phyloP scores from a whole-genome alignment of 2,888 invertebrate genomes.

The Aspidiotus destructor region DNA sequence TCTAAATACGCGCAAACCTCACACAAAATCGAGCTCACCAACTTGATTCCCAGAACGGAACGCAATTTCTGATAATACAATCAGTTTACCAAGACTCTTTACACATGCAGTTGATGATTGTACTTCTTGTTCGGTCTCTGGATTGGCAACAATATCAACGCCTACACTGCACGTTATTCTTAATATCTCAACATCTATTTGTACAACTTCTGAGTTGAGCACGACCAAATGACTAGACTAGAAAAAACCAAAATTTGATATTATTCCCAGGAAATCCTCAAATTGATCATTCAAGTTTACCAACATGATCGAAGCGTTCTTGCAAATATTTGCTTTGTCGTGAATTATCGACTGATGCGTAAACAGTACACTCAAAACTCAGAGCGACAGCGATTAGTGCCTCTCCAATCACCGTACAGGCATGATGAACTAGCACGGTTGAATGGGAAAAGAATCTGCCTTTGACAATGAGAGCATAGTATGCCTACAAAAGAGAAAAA shows the following conservation, averaged over 20 bases:
- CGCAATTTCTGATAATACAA: conserved; percentile 40
- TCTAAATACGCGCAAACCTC: no score
- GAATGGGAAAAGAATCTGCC: conserved; percentile 47
- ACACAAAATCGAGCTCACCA: no score
- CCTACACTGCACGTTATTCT: conserved; percentile 35
- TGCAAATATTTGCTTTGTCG: conserved; percentile 56
- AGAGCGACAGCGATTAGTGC: conserved; percentile 52
- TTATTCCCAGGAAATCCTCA: neutral
- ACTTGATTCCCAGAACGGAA: neutral
- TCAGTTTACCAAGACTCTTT: conserved; percentile 49
- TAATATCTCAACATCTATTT: conserved; percentile 33
- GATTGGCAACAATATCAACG: conserved; percentile 51
- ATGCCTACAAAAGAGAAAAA: conserved; percentile 43
- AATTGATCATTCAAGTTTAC: conserved; percentile 33
- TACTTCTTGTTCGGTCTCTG: conserved; percentile 49
- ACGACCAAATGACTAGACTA: conserved; percentile 41
- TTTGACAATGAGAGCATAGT: conserved; percentile 51
- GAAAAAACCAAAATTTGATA: neutral
- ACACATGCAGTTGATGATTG: conserved; percentile 49
- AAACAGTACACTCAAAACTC: conserved; percentile 46
- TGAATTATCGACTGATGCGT: conserved; percentile 47
- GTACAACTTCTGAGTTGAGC: conserved; percentile 24
- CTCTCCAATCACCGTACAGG: conserved; percentile 50
- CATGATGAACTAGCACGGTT: conserved; percentile 47
- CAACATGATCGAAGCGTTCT: conserved; percentile 47